Conservation (phyloP, 2,888 invertebrate genomes). For the Aquatica leii region DNA sequence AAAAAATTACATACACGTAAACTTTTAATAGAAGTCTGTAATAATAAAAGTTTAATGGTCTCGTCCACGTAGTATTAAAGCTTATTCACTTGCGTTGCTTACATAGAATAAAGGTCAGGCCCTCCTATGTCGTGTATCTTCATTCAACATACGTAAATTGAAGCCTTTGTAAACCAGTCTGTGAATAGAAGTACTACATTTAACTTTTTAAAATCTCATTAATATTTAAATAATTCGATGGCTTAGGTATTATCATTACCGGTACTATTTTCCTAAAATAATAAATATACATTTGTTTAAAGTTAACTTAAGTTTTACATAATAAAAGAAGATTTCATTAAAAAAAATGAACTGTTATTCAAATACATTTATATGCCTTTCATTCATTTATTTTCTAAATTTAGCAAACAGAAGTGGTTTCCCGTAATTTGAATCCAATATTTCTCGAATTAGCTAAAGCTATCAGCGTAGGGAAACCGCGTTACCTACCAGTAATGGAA, state of each 20-base stretch:
- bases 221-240: conserved; percentile 32
- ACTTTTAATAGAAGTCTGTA: conserved; percentile 30
- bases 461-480: conserved; percentile 22
- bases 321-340: too few species aligned
- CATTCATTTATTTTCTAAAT: background rate
- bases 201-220: conserved; percentile 37
- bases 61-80: conserved; percentile 34
- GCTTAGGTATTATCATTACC: background rate
- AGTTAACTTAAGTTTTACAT: too few species aligned
- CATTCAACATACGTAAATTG: conserved; percentile 49
- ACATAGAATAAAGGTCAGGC: conserved; percentile 41
- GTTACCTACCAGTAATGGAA: conserved; percentile 25
- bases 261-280: too few species aligned
- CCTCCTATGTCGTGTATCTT: conserved; percentile 48
- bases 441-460: conserved; percentile 16
- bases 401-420: conserved; percentile 11
- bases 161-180: conserved; percentile 41
- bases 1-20: conserved; percentile 12
- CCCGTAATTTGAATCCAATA: conserved; percentile 24
- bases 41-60: conserved; percentile 38
- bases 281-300: too few species aligned
- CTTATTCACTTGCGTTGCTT: conserved; percentile 35
- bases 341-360: too few species aligned
- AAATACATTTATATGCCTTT: too few species aligned
- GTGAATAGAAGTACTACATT: conserved; percentile 42